Percentiles rank a stretch among this genome's conserved stretches.
phyloP scores from a whole-genome alignment of 2,888 invertebrate genomes.

The Koerneria pararmatus region DNA sequence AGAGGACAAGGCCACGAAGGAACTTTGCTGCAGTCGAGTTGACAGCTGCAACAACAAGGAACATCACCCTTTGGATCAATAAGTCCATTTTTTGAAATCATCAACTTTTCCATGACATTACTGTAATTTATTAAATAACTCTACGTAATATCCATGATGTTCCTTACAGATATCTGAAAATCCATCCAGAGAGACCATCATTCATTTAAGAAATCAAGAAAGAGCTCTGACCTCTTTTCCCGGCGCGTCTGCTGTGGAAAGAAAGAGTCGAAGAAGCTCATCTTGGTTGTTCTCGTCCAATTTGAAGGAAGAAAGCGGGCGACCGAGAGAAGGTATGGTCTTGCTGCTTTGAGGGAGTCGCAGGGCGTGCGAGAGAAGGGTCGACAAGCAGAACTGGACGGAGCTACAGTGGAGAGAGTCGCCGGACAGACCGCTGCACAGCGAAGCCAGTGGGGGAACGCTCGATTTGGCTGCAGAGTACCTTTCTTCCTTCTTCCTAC shows the following conservation, averaged over 20 bases:
- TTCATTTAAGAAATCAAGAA: not conserved
- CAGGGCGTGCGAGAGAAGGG: constrained; percentile 19
- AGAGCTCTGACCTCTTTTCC: constrained; percentile 3
- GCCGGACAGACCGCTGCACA: constrained; percentile 61
- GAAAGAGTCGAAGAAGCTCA: constrained; percentile 16
- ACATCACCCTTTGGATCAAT: too few species aligned
- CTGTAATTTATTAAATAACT: too few species aligned
- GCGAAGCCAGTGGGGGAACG: constrained; percentile 74
- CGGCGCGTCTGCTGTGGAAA: constrained; percentile 7
- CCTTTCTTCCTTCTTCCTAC: too few species aligned
- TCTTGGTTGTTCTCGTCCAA: constrained; percentile 4
- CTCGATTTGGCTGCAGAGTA: constrained; percentile 73
- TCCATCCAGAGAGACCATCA: too few species aligned
- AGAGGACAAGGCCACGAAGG: constrained; percentile 10
- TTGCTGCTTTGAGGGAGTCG: constrained; percentile 4
- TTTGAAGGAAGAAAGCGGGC: not conserved
- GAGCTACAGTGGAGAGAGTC: constrained; percentile 25
- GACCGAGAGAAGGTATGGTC: not conserved
- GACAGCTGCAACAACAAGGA: not conserved
- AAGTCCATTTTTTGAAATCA: too few species aligned
- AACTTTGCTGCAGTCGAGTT: not conserved
- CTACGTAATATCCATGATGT: too few species aligned
- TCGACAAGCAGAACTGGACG: not conserved
- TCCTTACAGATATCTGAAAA: too few species aligned
- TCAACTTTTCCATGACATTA: too few species aligned